phyloP scores from a whole-genome alignment of 2,113 vertebrate genomes.

The Cariama cristata region DNA sequence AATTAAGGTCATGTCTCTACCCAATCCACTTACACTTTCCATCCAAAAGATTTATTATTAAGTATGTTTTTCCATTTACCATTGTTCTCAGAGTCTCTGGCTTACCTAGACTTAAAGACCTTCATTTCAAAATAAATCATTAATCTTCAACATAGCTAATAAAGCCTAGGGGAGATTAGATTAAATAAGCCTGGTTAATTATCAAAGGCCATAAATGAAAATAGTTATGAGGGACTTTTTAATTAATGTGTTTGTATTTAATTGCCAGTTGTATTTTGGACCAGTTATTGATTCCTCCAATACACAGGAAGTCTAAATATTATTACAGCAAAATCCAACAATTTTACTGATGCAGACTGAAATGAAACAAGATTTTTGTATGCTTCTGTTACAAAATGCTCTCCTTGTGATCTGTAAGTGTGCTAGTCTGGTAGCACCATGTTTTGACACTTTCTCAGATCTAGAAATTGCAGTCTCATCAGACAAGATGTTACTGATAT shows the following conservation, averaged over 20 bases:
- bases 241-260: conserved; percentile 68
- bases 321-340: background rate
- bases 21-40: conserved; percentile 29
- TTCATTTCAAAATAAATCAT: conserved; percentile 56
- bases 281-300: conserved; percentile 49
- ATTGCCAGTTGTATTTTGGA: conserved; percentile 42
- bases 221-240: conserved; percentile 43
- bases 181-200: conserved; percentile 73
- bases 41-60: conserved; percentile 55
- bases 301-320: background rate
- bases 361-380: background rate
- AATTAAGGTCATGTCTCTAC: conserved; percentile 53
- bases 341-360: background rate
- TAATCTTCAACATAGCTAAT: conserved; percentile 60
- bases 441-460: background rate
- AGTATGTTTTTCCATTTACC: conserved; percentile 26
- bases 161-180: conserved; percentile 50
- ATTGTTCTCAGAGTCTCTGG: conserved; percentile 14
- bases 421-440: rapidly evolving
- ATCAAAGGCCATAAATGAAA: conserved; percentile 68
- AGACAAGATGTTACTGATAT: background rate
- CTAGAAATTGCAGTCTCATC: background rate
- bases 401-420: too few relatives aligned
- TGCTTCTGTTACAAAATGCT: background rate
- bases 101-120: conserved; percentile 41